Conservation (phyloP, 2,888 invertebrate genomes). For the Thysanoteuthis rhombus region DNA sequence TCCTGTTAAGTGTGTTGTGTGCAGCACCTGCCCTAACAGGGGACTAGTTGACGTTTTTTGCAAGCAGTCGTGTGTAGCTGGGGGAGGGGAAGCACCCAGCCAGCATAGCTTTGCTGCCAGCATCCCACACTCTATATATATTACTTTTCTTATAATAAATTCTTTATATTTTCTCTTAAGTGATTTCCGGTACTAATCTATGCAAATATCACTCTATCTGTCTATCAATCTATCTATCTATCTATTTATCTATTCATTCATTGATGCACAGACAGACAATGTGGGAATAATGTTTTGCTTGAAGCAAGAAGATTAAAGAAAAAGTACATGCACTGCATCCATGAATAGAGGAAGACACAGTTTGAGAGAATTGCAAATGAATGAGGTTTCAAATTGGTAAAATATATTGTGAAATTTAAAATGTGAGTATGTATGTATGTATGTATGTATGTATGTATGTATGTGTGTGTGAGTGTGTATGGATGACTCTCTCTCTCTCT, state of each 20-base stretch:
- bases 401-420: background rate
- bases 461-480: no score
- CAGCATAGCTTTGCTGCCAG: background rate
- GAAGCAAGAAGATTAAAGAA: background rate
- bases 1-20: background rate
- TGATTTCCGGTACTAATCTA: background rate
- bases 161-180: background rate
- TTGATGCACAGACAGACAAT: background rate
- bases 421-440: background rate
- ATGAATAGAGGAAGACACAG: background rate
- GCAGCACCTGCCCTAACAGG: conserved; percentile 12
- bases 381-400: background rate
- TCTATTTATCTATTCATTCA: background rate
- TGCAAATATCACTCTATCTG: background rate
- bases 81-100: background rate
- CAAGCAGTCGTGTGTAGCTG: background rate
- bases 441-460: background rate
- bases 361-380: background rate
- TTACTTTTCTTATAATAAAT: background rate
- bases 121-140: background rate
- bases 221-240: background rate
- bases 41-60: background rate
- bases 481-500: no score
- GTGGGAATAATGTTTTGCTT: no score
- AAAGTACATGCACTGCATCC: background rate